Percentiles rank a stretch among this genome's conserved stretches.
Evolutionary conservation across 2,113 vertebrate species (phyloP).

Genomic region (Haplotaxodon microlepis): DNA sequence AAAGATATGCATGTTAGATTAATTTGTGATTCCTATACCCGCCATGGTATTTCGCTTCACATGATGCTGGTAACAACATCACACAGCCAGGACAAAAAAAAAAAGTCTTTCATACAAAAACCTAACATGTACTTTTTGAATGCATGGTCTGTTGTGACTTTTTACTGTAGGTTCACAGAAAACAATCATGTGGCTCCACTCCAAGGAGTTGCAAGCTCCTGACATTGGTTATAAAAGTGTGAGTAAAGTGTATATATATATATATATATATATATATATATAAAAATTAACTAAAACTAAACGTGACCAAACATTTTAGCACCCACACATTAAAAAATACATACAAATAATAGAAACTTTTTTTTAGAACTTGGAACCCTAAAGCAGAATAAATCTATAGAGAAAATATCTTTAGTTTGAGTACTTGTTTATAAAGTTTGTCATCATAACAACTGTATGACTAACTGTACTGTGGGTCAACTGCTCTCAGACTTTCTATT

Average conservation of each 20-base stretch:
- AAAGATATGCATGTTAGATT: not conserved
- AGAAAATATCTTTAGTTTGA: not conserved
- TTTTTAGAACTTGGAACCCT: not conserved
- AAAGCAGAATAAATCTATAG: not conserved
- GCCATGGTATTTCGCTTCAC: not conserved
- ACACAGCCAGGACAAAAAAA: not conserved
- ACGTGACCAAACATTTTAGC: not conserved
- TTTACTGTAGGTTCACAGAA: not conserved
- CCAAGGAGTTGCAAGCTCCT: not conserved
- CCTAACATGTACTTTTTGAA: not conserved
- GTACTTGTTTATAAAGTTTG: not conserved
- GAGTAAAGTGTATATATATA: not conserved
- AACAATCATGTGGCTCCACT: not conserved
- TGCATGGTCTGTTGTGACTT: not conserved
- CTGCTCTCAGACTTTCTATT: not conserved
- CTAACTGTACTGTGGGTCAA: not conserved
- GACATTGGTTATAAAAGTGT: fast-evolving
- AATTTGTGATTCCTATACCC: not conserved
- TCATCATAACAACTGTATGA: not conserved
- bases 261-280: too few species aligned
- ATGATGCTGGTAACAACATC: not conserved
- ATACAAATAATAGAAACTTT: not conserved
- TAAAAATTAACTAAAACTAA: not conserved
- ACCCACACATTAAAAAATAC: not conserved
- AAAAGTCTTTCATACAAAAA: fast-evolving